phyloP scores from a whole-genome alignment of 2,113 vertebrate species.

The Stigmatopora argus region DNA sequence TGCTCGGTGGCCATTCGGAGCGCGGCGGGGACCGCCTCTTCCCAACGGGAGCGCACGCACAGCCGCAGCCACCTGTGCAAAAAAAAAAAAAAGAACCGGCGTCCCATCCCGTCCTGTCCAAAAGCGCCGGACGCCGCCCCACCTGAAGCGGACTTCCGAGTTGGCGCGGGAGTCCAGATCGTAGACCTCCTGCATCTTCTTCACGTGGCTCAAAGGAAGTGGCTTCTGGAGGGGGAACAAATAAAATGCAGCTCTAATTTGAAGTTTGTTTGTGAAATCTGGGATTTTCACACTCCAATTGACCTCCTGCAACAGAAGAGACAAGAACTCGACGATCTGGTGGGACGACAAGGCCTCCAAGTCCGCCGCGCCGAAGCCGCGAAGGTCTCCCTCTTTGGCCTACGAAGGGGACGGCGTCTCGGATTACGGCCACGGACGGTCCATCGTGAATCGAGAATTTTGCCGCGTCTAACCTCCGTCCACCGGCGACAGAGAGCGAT shows the following conservation, averaged over 20 bases:
- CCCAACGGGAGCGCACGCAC: conserved; percentile 85
- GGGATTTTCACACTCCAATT: no score
- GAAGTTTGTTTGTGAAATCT: no score
- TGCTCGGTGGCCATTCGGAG: conserved; percentile 93
- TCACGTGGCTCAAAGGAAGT: conserved; percentile 81
- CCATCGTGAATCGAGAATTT: no score
- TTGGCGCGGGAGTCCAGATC: conserved; percentile 80
- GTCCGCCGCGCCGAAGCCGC: conserved; percentile 74
- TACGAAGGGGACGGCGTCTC: conserved; percentile 16
- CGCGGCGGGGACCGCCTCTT: conserved; percentile 84
- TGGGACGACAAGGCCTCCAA: conserved; percentile 82
- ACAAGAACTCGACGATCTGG: conserved; percentile 88
- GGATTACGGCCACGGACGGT: no score
- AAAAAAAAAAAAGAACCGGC: conserved; percentile 4
- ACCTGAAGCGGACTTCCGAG: conserved; percentile 92
- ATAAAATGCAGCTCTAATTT: no score
- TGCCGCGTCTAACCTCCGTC: conserved; percentile 70
- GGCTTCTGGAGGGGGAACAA: conserved; percentile 63
- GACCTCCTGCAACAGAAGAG: conserved; percentile 83
- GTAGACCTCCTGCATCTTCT: conserved; percentile 89
- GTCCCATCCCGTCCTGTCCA: neutral
- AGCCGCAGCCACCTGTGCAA: conserved; percentile 83
- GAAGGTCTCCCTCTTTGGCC: conserved; percentile 82
- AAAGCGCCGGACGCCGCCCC: neutral
- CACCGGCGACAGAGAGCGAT: conserved; percentile 80